Percentiles rank a stretch among this genome's conserved stretches.
These are phyloP conservation scores for Apteryx mantelli DNA, from an alignment of 2,113 vertebrate genomes.

Conservation along the genomic window DNA sequence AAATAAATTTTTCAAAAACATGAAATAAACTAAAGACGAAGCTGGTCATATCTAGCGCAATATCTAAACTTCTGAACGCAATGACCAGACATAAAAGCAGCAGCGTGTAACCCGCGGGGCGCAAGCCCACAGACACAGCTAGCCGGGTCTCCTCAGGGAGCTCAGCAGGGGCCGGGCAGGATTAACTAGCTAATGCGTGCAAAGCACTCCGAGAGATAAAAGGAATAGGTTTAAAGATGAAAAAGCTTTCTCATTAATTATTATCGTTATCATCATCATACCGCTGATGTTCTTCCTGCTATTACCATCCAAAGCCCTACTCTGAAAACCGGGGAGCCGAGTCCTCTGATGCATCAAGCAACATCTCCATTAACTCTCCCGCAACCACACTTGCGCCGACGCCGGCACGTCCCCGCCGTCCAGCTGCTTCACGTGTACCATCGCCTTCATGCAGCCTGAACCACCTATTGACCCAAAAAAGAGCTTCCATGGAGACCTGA, in stretches of 20 bases:
- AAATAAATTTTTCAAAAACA: slow-evolving; percentile 21
- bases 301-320: background rate
- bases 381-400: accelerated
- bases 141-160: accelerated
- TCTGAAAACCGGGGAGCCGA: background rate
- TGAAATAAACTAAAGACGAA: background rate
- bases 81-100: background rate
- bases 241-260: background rate
- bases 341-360: accelerated
- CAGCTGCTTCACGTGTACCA: accelerated
- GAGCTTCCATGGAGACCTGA: too few relatives aligned
- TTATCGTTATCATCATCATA: accelerated
- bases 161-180: background rate
- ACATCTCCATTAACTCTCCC: background rate
- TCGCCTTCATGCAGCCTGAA: accelerated
- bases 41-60: background rate
- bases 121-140: background rate
- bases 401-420: accelerated
- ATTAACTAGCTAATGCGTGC: accelerated
- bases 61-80: background rate
- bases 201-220: accelerated
- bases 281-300: background rate
- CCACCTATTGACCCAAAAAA: accelerated
- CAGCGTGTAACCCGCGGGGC: accelerated
- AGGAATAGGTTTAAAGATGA: accelerated